Conservation (phyloP, 2,888 invertebrate genomes). For the Gibbula magus region DNA sequence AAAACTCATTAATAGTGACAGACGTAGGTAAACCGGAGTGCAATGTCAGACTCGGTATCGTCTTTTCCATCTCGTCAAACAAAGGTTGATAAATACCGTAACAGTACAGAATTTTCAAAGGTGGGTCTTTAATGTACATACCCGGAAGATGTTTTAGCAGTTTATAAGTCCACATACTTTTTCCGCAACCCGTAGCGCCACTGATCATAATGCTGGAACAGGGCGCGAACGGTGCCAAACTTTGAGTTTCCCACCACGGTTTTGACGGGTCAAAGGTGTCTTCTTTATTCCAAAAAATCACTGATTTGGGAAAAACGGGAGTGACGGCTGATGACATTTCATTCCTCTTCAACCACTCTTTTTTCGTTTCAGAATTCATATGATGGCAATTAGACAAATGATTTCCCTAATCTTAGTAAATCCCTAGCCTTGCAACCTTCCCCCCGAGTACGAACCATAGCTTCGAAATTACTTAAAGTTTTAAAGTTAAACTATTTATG, state of each 20-base stretch:
- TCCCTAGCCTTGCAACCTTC: neutral
- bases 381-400: neutral
- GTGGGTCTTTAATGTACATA: slow-evolving; percentile 9
- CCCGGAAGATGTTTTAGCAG: slow-evolving; percentile 25
- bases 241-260: slow-evolving; percentile 15
- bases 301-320: neutral
- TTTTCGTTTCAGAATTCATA: neutral
- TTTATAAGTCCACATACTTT: slow-evolving; percentile 27
- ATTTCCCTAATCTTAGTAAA: neutral
- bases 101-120: neutral
- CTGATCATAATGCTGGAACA: slow-evolving; percentile 32
- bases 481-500: neutral
- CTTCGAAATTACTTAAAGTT: neutral
- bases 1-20: neutral
- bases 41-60: neutral
- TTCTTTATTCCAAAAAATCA: neutral
- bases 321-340: neutral
- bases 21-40: neutral
- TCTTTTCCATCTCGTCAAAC: slow-evolving; percentile 4
- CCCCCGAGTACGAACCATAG: neutral
- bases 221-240: slow-evolving; percentile 29
- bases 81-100: slow-evolving; percentile 9
- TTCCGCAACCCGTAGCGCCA: slow-evolving; percentile 31
- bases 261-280: neutral
- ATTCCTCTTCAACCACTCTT: neutral